Conservation (phyloP, 2,113 vertebrate species). For the Chamaea fasciata region DNA sequence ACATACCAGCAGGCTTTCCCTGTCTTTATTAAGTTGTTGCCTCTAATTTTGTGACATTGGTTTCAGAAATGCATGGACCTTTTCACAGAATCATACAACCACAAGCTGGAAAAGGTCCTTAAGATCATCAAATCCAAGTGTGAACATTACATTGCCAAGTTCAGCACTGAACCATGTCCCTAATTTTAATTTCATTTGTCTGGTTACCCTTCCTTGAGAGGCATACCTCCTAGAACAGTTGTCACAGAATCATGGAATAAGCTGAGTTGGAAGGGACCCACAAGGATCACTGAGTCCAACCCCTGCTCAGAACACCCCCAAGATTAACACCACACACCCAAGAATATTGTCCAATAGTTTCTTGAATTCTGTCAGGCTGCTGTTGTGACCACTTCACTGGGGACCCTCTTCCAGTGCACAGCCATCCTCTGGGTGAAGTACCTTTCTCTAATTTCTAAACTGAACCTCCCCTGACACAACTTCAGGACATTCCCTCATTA, state of each 20-base stretch:
- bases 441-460: no score
- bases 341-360: background rate
- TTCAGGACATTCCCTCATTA: background rate
- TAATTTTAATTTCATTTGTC: background rate
- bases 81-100: background rate
- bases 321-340: accelerated
- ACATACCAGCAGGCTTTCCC: background rate
- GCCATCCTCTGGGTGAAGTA: background rate
- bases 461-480: background rate
- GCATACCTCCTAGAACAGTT: background rate
- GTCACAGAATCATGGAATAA: accelerated
- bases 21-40: background rate
- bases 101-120: background rate
- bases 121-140: background rate
- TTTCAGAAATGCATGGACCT: background rate
- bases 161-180: background rate
- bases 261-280: background rate
- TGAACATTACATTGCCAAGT: background rate
- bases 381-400: background rate
- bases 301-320: background rate
- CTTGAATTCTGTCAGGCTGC: background rate
- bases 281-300: background rate
- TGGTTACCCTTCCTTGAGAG: background rate
- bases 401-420: background rate
- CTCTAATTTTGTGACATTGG: background rate